Evolutionary conservation across 2,113 vertebrate genomes (phyloP).

Genomic region (Vanacampus margaritifer): DNA sequence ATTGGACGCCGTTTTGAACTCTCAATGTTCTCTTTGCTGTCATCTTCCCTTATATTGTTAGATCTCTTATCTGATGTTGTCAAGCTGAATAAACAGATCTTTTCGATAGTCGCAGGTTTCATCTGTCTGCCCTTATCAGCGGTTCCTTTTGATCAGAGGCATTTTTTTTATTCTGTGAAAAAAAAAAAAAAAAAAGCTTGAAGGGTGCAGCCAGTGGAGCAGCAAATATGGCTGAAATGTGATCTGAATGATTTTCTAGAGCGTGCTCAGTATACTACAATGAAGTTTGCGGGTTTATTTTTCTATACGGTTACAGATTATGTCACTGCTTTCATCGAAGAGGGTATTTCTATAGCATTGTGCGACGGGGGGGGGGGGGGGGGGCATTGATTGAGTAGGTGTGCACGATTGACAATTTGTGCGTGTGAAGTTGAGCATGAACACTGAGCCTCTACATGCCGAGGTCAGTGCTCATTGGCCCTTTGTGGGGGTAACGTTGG

Average conservation of each 20-base stretch:
- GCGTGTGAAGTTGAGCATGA: constrained; percentile 35
- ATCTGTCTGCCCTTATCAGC: constrained; percentile 42
- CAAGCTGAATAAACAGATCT: constrained; percentile 66
- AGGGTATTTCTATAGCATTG: constrained; percentile 6
- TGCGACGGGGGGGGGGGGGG: background rate
- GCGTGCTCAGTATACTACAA: too few relatives aligned
- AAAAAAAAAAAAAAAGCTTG: too few relatives aligned
- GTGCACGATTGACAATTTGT: constrained; percentile 10
- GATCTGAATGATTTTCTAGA: background rate
- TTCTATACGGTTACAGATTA: background rate
- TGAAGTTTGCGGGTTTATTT: background rate
- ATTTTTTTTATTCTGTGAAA: constrained; percentile 61
- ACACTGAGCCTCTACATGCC: constrained; percentile 11
- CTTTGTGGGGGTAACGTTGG: constrained; percentile 47
- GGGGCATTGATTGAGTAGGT: constrained; percentile 5
- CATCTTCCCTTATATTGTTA: constrained; percentile 63
- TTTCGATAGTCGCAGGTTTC: constrained; percentile 44
- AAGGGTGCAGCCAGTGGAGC: constrained; percentile 1
- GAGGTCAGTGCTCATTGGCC: constrained; percentile 57
- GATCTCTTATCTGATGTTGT: constrained; percentile 68
- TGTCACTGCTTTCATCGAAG: background rate
- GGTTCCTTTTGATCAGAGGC: constrained; percentile 62
- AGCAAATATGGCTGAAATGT: constrained; percentile 2
- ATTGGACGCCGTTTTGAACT: constrained; percentile 60
- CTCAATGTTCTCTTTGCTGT: constrained; percentile 46